A percentile compares a stretch with the other conserved stretches of the same genome.
Conservation (phyloP, 2,797 vertebrate species). For the Silurus lanzhouensis region DNA sequence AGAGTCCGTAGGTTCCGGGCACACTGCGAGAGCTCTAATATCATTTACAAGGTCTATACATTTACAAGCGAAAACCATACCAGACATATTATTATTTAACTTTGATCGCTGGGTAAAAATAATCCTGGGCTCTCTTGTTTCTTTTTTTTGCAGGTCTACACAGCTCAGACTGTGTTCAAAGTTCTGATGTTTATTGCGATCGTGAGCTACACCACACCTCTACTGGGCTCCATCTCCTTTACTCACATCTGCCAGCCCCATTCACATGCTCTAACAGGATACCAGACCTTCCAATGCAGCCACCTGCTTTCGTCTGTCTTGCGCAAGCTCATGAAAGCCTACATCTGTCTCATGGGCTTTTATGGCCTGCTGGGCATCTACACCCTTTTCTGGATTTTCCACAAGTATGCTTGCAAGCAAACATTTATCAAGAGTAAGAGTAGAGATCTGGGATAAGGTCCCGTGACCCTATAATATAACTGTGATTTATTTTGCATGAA, state of each 20-base stretch:
- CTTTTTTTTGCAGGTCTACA: slow-evolving; percentile 70
- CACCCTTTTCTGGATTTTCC: slow-evolving; percentile 77
- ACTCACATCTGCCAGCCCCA: slow-evolving; percentile 72
- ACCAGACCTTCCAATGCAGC: slow-evolving; percentile 76
- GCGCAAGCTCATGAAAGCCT: slow-evolving; percentile 75
- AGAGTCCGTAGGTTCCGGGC: slow-evolving; percentile 77
- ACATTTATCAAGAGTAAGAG: not conserved
- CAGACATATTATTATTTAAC: not conserved
- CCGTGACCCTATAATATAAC: not conserved
- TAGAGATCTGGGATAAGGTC: slow-evolving; percentile 5
- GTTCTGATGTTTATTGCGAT: slow-evolving; percentile 70
- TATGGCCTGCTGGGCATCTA: slow-evolving; percentile 77
- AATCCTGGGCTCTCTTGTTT: not conserved
- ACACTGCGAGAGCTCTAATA: slow-evolving; percentile 77
- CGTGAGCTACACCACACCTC: slow-evolving; percentile 73
- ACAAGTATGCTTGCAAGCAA: slow-evolving; percentile 64
- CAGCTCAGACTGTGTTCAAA: slow-evolving; percentile 78
- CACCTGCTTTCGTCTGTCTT: slow-evolving; percentile 79
- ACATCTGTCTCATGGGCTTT: slow-evolving; percentile 73
- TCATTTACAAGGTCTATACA: slow-evolving; percentile 74
- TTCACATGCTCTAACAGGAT: slow-evolving; percentile 71
- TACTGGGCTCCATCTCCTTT: slow-evolving; percentile 75
- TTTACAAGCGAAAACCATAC: not conserved
- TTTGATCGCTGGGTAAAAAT: not conserved
- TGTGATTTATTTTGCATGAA: not conserved